Evolutionary conservation across 2,797 vertebrate species (phyloP).

Genomic region (Ptychobarbus kaznakovi): DNA sequence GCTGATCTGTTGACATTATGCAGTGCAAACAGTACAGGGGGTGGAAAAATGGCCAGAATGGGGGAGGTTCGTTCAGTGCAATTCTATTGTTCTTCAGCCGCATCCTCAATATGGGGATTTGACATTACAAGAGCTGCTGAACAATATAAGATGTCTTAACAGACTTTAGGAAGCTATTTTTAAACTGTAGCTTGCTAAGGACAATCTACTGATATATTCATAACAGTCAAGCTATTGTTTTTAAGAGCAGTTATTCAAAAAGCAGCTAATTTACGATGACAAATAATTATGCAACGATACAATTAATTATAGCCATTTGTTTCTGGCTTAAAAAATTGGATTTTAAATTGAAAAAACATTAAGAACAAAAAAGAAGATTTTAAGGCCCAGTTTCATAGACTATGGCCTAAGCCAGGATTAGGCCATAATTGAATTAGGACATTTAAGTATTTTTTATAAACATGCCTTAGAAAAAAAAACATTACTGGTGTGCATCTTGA

Average conservation of each 20-base stretch:
- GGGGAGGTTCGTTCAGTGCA: constrained; percentile 41
- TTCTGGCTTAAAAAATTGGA: accelerated
- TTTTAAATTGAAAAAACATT: background rate
- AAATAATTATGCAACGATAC: background rate
- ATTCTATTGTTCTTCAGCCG: constrained; percentile 50
- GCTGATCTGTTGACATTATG: constrained; percentile 64
- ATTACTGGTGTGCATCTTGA: too few relatives aligned
- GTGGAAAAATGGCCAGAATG: constrained; percentile 32
- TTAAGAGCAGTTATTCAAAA: background rate
- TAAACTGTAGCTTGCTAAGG: background rate
- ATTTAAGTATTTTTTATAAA: too few relatives aligned
- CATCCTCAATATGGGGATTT: constrained; percentile 27
- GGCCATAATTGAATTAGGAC: too few relatives aligned
- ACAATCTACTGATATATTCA: background rate
- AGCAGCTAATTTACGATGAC: background rate
- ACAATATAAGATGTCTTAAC: background rate
- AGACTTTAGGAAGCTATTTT: constrained; percentile 7
- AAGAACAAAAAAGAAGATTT: background rate
- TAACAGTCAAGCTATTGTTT: background rate
- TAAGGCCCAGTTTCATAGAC: too few relatives aligned
- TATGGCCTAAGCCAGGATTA: too few relatives aligned
- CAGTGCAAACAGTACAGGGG: constrained; percentile 54
- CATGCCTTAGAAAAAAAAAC: too few relatives aligned
- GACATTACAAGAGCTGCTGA: background rate
- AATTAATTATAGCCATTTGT: background rate